Base-by-base conservation (phyloP, 2,888 invertebrate genomes). In the Timandra comae region DNA sequence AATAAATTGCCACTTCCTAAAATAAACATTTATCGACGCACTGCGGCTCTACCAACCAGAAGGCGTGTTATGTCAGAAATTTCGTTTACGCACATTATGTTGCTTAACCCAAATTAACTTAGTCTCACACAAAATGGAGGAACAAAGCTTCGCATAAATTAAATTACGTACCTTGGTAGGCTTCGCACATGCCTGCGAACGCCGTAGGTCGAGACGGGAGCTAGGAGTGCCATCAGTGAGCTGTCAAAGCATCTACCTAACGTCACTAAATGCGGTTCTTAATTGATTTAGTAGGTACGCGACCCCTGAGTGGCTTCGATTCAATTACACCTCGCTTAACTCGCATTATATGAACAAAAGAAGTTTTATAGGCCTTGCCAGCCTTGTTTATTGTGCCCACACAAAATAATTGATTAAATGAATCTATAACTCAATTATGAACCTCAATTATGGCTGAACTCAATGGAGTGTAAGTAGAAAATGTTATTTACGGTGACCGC, bases 201-300 rank as follows among this genome's bases (percentile, higher is more conserved):
- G 16, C 4, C 16, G 16, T 6, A 3, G 6, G 27, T 21, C 26
- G 26, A 12, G 23, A 3, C 27, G 29, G 29, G 12, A 20, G 29
- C 11, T 22, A 7, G 22, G 29, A 27, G 43, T 48, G 49, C 53
- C 56, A 52, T 56, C 49, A 49, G 44, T 42, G 54, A 60, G 43
- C 61, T 52, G 63, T 67, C 70, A 64, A 60, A 64, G 63, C 66
- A 58, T 59, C 59, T 63, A 58, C 58, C 59, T 63, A 62, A 63
- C 53, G 41, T 53, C 46, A 50, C 47, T 46, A 54, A 65, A 65
- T 61, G 57, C 44, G 61, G 63, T 48, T 50, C 46, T 48, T 64
- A 70, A 66, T 68, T 63, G 55, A 69, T 58, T 68, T 65, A 61
- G 39, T 41, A 44, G 45, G 49, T 41, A 49, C 53, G 46, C 43